phyloP scores from a whole-genome alignment of 1,140 invertebrate species.

The Drosophila fuyamai region DNA sequence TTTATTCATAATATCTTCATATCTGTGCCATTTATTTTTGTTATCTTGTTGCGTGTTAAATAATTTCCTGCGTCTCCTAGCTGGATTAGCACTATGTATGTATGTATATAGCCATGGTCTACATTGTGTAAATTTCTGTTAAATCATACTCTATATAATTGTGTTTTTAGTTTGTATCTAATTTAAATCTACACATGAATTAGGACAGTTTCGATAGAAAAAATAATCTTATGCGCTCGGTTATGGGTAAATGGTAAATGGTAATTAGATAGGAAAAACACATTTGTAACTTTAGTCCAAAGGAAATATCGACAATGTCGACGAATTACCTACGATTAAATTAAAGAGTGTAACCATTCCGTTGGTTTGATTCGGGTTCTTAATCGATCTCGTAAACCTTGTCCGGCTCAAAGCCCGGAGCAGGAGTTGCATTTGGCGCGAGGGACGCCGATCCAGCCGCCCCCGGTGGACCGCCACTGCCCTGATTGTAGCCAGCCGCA shows the following conservation, averaged over 20 bases:
- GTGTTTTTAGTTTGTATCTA: slow-evolving; percentile 43
- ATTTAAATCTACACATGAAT: slow-evolving; percentile 56
- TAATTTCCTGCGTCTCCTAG: slow-evolving; percentile 36
- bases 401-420: slow-evolving; percentile 73
- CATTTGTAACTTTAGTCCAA: slow-evolving; percentile 35
- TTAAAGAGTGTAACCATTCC: slow-evolving; percentile 29
- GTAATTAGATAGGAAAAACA: slow-evolving; percentile 38
- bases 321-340: slow-evolving; percentile 37
- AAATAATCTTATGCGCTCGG: slow-evolving; percentile 25
- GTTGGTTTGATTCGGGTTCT: slow-evolving; percentile 16
- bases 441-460: slow-evolving; percentile 7
- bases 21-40: slow-evolving; percentile 76
- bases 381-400: slow-evolving; percentile 83
- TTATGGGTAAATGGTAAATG: slow-evolving; percentile 33
- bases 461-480: slow-evolving; percentile 40
- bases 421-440: background rate
- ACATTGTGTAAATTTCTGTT: slow-evolving; percentile 34
- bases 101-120: slow-evolving; percentile 60
- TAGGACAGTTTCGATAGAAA: slow-evolving; percentile 64
- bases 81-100: slow-evolving; percentile 38
- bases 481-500: slow-evolving; percentile 74
- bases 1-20: slow-evolving; percentile 61
- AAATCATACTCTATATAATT: slow-evolving; percentile 17
- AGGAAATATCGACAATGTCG: slow-evolving; percentile 38
- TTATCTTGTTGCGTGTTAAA: slow-evolving; percentile 62